phyloP scores from a whole-genome alignment of 1,140 invertebrate species.

The Cecropterus lyciades region DNA sequence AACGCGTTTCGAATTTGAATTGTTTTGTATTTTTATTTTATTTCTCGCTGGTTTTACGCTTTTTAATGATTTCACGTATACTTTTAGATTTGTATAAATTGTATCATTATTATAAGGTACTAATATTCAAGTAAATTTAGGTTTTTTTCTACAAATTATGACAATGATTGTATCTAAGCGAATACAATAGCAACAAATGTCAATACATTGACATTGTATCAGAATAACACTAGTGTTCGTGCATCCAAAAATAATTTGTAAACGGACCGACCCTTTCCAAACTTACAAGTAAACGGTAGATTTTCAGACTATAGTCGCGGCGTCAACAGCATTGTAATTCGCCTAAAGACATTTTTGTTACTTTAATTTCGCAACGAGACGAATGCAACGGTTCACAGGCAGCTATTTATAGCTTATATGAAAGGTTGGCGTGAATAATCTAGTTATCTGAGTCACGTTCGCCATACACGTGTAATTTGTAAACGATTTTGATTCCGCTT shows the following conservation, averaged over 20 bases:
- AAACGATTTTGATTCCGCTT: conserved; percentile 16
- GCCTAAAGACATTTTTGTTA: conserved; percentile 13
- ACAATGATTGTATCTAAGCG: no score
- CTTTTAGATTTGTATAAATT: neutral
- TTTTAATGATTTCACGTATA: neutral
- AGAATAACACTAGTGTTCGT: neutral
- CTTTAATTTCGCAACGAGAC: conserved; percentile 4
- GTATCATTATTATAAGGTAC: neutral
- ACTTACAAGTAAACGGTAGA: neutral
- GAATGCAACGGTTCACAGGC: conserved; percentile 38
- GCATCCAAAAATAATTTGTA: conserved; percentile 5
- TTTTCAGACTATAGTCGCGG: conserved; percentile 21
- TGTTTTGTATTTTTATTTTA: conserved; percentile 2
- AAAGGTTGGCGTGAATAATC: conserved; percentile 48
- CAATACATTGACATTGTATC: neutral
- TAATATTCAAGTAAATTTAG: no score
- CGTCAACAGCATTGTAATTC: conserved; percentile 29
- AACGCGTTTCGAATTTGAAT: conserved; percentile 31
- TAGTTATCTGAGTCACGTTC: conserved; percentile 51
- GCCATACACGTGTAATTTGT: conserved; percentile 38
- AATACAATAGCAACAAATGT: neutral
- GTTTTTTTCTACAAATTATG: no score
- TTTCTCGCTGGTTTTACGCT: neutral
- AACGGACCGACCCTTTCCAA: conserved; percentile 1
- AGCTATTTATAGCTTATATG: conserved; percentile 52